Evolutionary conservation across 2,888 invertebrate species (phyloP), one percentile per base, ranked within the genome.

Genomic region (Zeuzera pyrina): DNA sequence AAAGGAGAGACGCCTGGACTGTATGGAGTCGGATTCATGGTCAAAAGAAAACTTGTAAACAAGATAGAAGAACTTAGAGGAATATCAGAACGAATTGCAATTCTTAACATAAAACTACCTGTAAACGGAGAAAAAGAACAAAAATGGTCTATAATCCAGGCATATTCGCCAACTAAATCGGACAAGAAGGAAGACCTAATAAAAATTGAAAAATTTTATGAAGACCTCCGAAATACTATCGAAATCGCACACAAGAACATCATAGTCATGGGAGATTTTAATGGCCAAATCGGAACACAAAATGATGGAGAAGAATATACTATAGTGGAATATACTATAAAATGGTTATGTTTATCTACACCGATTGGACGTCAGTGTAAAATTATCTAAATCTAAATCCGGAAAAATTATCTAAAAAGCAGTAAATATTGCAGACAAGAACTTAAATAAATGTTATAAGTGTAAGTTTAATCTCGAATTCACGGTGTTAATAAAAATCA

Each of bases 121-220:
- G 3, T 22, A 22, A 21, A 30, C 10, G 6, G 10, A 27, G 15
- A 10, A 12, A 19, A 28, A 12, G 23, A 28, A 12, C 10, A 28
- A 33, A 12, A 14, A 23, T 28, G 31, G 31, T 15, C 31, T 3
- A 31, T 31, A 3, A 24, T 30, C 10, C 30, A 30, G 10, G 30
- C 22, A 8, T 30, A 30, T 13, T 30, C 30, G 3, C 30, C 30
- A 24, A 31, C 31, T 22, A 25, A 31, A 15, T 19, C 26, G 13
- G 19, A 26, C 6, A 16, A 16, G 11, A 32, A 27, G 10, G 27
- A 32, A 27, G 33, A 28, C 6, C 22, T 14, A 22, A 10, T 30
- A 19, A 30, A 21, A 30, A 21, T 30, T 30, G 30, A 30, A 19
- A 30, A 30, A 22, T 30, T 30, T 13, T 30, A 30, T 15, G 23